Percentiles rank a stretch among this genome's conserved stretches.
phyloP scores from a whole-genome alignment of 2,797 vertebrate genomes.

The Lindbergichthys nudifrons region DNA sequence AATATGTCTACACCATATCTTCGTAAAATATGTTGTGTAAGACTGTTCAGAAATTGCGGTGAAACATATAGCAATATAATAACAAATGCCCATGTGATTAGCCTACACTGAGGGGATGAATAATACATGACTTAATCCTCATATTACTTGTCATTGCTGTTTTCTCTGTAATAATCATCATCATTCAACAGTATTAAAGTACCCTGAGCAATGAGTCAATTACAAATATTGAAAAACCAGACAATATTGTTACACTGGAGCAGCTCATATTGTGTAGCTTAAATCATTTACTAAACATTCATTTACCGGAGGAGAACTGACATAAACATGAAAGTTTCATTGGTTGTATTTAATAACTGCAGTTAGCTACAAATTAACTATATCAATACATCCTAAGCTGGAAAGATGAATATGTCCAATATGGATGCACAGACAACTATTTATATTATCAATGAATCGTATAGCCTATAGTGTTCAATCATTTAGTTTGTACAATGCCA shows the following conservation, averaged over 20 bases:
- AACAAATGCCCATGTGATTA: slow-evolving; percentile 58
- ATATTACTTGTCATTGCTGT: slow-evolving; percentile 47
- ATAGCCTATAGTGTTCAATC: background rate
- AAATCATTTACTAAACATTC: background rate
- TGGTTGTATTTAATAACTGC: background rate
- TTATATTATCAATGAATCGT: background rate
- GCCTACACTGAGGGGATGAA: slow-evolving; percentile 49
- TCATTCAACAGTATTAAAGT: slow-evolving; percentile 54
- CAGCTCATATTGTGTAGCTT: slow-evolving; percentile 24
- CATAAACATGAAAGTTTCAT: slow-evolving; percentile 2
- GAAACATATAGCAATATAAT: slow-evolving; percentile 26
- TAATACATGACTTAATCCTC: slow-evolving; percentile 58
- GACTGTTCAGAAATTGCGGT: slow-evolving; percentile 13
- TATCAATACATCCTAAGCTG: background rate
- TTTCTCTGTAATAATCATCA: slow-evolving; percentile 40
- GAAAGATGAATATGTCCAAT: background rate
- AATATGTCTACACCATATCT: slow-evolving; percentile 41
- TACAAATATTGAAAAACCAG: slow-evolving; percentile 47
- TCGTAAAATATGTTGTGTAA: slow-evolving; percentile 40
- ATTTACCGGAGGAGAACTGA: background rate
- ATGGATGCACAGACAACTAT: background rate
- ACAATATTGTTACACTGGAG: slow-evolving; percentile 33
- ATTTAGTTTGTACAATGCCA: background rate
- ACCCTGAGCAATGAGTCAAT: slow-evolving; percentile 47
- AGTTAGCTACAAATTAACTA: slow-evolving; percentile 7